Evolutionary conservation across 2,797 vertebrate genomes (phyloP).

Genomic region (Zalophus californianus): DNA sequence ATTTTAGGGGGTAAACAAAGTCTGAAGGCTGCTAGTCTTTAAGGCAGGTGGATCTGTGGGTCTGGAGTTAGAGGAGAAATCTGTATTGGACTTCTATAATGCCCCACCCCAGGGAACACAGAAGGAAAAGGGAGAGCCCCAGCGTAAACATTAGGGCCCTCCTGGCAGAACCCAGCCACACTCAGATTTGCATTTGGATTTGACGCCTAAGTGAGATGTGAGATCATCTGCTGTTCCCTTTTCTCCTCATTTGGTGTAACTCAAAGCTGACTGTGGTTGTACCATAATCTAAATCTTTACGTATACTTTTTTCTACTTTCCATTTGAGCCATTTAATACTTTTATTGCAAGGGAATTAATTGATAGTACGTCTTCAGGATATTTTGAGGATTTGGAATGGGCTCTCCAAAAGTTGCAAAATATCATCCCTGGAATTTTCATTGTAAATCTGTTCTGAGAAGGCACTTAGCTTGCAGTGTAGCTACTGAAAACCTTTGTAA

Average conservation of each 20-base stretch:
- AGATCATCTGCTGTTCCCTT: neutral
- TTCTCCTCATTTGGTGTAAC: neutral
- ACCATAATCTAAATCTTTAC: neutral
- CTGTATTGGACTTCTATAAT: neutral
- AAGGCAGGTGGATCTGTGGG: neutral
- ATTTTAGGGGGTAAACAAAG: neutral
- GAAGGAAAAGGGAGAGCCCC: neutral
- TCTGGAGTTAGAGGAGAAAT: neutral
- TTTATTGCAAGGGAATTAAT: neutral
- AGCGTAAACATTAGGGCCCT: neutral
- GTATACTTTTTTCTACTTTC: neutral
- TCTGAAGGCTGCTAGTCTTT: neutral
- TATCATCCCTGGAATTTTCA: neutral
- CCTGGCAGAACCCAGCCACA: neutral
- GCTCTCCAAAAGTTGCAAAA: neutral
- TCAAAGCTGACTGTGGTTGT: neutral
- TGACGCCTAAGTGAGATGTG: neutral
- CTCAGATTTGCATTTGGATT: neutral
- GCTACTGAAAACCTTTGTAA: neutral
- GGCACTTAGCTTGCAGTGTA: neutral
- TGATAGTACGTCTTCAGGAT: neutral
- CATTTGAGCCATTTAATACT: neutral
- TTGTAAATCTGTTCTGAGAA: neutral
- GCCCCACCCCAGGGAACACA: neutral
- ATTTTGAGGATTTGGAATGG: neutral